Conservation (phyloP, 2,797 vertebrate genomes). For the Chiroxiphia lanceolata region DNA sequence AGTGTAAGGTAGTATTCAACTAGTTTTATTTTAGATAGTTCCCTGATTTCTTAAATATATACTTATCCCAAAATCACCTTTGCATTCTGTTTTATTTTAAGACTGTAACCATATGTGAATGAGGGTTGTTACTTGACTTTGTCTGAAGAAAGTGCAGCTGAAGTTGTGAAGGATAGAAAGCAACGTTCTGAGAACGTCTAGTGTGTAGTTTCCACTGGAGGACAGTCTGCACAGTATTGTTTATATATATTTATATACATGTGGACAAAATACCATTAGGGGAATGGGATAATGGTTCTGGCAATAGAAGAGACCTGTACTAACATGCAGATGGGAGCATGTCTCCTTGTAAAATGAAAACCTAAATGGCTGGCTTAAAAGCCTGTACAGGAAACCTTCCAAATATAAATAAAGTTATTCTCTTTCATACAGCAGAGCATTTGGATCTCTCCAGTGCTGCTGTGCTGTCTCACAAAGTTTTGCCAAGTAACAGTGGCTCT, state of each 20-base stretch:
- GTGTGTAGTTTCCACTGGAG: background rate
- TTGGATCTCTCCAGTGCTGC: background rate
- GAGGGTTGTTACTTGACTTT: background rate
- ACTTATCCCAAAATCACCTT: background rate
- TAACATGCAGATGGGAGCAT: background rate
- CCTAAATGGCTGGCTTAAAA: background rate
- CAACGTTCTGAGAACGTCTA: background rate
- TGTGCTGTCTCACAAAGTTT: background rate
- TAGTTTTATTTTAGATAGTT: background rate
- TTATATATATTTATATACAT: background rate
- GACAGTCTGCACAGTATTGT: background rate
- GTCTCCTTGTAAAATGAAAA: background rate
- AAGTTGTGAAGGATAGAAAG: background rate
- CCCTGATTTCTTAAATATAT: background rate
- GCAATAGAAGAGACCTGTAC: background rate
- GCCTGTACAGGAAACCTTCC: background rate
- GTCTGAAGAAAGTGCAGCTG: background rate
- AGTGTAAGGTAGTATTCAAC: background rate
- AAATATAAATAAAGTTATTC: background rate
- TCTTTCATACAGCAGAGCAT: background rate
- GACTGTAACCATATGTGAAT: background rate
- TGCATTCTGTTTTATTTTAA: background rate
- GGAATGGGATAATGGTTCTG: conserved; percentile 7
- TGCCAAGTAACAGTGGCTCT: background rate
- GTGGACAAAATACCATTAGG: background rate